phyloP scores from a whole-genome alignment of 2,888 invertebrate genomes.

The Pilophorus perplexus region DNA sequence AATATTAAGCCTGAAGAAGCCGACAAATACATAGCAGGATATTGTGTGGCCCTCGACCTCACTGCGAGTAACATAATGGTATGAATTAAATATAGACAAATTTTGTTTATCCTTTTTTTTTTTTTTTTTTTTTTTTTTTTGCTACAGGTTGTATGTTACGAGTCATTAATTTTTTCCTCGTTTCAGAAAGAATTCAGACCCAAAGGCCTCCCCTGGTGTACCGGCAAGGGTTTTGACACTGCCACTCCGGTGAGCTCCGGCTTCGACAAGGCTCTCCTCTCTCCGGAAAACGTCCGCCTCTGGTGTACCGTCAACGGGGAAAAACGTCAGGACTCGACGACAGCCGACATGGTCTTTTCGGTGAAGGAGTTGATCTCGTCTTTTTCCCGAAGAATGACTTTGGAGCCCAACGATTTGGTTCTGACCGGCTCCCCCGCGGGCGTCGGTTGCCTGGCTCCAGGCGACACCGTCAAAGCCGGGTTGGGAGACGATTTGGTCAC shows the following conservation, averaged over 20 bases:
- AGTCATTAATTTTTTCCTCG: too few relatives aligned
- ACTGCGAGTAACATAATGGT: conserved; percentile 61
- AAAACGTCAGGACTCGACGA: conserved; percentile 61
- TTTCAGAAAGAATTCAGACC: conserved; percentile 55
- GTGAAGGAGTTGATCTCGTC: conserved; percentile 64
- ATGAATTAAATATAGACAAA: too few relatives aligned
- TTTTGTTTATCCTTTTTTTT: too few relatives aligned
- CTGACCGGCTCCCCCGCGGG: conserved; percentile 73
- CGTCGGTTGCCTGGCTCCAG: conserved; percentile 61
- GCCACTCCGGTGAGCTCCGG: conserved; percentile 71
- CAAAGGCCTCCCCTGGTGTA: conserved; percentile 68
- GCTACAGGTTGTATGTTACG: too few relatives aligned
- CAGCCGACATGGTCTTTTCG: conserved; percentile 67
- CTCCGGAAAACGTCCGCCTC: conserved; percentile 58
- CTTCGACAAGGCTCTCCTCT: conserved; percentile 57
- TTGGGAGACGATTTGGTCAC: conserved; percentile 35
- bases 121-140: too few relatives aligned
- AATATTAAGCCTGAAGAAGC: conserved; percentile 59
- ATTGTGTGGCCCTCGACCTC: conserved; percentile 71
- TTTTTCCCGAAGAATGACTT: conserved; percentile 65
- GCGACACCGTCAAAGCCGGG: conserved; percentile 61
- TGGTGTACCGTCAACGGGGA: conserved; percentile 65
- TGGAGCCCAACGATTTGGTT: conserved; percentile 71
- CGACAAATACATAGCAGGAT: conserved; percentile 65
- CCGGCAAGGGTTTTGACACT: conserved; percentile 77